Base-by-base conservation (phyloP, 1,140 invertebrate genomes). In the Drosophila triauraria region DNA sequence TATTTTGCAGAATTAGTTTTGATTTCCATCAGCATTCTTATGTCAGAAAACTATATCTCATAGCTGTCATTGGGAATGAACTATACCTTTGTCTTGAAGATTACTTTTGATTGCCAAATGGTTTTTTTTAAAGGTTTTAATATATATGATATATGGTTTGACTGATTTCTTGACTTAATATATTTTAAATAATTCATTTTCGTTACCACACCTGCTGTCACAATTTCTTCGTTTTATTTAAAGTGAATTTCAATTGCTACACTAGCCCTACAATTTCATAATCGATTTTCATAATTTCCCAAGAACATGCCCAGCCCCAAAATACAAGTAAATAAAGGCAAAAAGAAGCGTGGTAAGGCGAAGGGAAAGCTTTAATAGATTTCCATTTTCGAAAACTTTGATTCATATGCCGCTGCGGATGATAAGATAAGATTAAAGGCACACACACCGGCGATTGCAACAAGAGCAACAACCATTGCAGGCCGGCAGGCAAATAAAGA, bases 351-450 rank as follows among this genome's bases (percentile, higher is more conserved):
- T 12, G 7, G n/a, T 12, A 7, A 27, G 9, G 43, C 23, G 32
- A 3, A 13, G 30, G 50, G 12, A 32, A 42, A 71, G 53, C 54
- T 50, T 43, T 43, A 59, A 51, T 72, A 72, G 57, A 62, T 79
- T 82, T 63, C 23, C 20, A 42, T 64, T 70, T 62, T 42, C 47
- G 51, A 60, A 84, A 32, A 54, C 44, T 82, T 75, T 82, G 75
- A 85, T 85, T 85, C 72, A 77, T 64, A 63, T 60, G 57, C 64
- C 61, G 35, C 46, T 59, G 15, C 44, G 32, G 10, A 10, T 32
- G 82, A 85, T 85, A 82, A 85, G 82, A 85, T 85, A 78, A 86
- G 82, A 85, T 81, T 78, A 65, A 42, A 51, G 23, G n/a, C 43
- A 58, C 25, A 64, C 35, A 32, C 27, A 43, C 43, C 47, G 7